Base-by-base conservation (phyloP, 2,888 invertebrate genomes). In the Drosophila meridiana region DNA sequence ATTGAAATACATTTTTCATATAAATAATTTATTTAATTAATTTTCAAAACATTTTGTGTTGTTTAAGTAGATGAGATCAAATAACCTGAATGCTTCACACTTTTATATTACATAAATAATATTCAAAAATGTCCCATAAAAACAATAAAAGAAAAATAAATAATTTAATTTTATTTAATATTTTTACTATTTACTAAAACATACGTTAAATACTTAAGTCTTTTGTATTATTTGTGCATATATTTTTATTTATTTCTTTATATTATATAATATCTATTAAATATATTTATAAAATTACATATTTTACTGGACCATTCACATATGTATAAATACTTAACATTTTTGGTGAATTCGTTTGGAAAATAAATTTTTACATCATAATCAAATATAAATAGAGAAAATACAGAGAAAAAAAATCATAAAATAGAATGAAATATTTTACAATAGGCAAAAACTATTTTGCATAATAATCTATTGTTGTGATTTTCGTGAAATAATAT, bases 401-500 rank as follows among this genome's bases (percentile, higher is more conserved):
- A 55, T 26, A 28, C 3, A 20, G 20, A n/a, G n/a, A 8, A 20
- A 43, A 20, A 40, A 14, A 40, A 40, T 2, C 5, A 34, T 7
- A 34, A 28, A 8, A 34, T 11, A 30, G 20, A 28, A 36, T 56
- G 4, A 30, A 63, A 30, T 14, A 14, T 30, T 48, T 34, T 9
- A 42, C 38, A 56, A 69, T 50, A 13, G 43, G 14, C 40, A 55
- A 28, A 61, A 75, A 76, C 71, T 77, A 76, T 52, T 77, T 59
- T 38, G 64, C 73, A 78, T 78, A 52, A 53, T 50, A 65, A 55
- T 78, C 65, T 52, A 70, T 73, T 60, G 50, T 77, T 64, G 61
- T 50, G 45, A 67, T 60, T 45, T 36, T 59, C 3, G 38, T 57
- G 36, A 43, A 57, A 68, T 75, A 73, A 59, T 66, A 66, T 53